Base-by-base conservation (phyloP, 2,888 invertebrate genomes). In the Capitulum mitella region DNA sequence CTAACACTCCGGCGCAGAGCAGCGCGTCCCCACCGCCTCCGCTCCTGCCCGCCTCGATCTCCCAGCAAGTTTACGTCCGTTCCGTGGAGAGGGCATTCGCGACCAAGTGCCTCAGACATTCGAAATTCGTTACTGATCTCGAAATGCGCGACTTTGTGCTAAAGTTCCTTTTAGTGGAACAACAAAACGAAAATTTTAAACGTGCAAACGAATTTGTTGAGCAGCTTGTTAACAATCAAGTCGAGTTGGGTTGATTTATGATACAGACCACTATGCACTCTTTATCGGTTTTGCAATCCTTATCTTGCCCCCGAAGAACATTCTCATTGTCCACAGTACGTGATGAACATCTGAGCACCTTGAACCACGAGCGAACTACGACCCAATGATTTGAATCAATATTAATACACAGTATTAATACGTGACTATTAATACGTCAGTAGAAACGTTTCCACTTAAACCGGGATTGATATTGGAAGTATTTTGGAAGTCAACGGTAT, bases 51-150 rank as follows among this genome's bases (percentile, higher is more conserved):
- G 29, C 1, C 10, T 29, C 58, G 10, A 58, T 58, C 58, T 58
- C 58, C 29, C n/a, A 58, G 29, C 29, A 29, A 29, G 58, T n/a
- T 5, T 58, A 58, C 58, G 29, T 29, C 1, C 58, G 58, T 1
- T n/a, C 58, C 8, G 58, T 58, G 58, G 58, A 58, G 29, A n/a
- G 58, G n/a, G 58, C 58, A n/a, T 58, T 58, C 58, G 58, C 58
- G 2, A 29, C 26, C 58, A 58, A 58, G 58, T 58, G 58, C 29
- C 58, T 58, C 58, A 58, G 29, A 29, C 58, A 58, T 12, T 58
- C 58, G 10, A 58, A 58, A 8, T 58, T 58, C 29, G 58, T 58
- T 12, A 58, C 58, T 1, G 58, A 58, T 58, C 29, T 58, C 0
- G 58, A 58, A n/a, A 58, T 58, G 58, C 26, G n/a, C 29, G n/a